Evolutionary conservation across 2,113 vertebrate genomes (phyloP).

Genomic region (Actenoides hombroni): DNA sequence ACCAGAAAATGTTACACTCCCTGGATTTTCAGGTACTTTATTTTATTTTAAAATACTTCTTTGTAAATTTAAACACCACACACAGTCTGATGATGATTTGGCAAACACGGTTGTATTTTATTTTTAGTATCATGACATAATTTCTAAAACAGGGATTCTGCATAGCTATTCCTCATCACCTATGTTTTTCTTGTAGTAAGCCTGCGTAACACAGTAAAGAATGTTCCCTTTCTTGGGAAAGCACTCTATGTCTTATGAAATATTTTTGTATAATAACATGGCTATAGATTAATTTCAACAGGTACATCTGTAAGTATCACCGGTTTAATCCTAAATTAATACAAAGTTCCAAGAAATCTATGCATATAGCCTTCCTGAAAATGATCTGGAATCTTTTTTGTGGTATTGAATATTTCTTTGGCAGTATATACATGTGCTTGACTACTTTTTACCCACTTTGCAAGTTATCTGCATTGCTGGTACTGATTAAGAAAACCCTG

Average conservation of each 20-base stretch:
- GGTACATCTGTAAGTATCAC: not conserved
- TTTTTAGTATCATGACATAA: not conserved
- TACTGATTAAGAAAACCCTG: not conserved
- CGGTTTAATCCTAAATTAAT: not conserved
- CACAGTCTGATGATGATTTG: not conserved
- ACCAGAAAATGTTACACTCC: not conserved
- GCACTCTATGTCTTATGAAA: not conserved
- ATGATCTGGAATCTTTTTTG: not conserved
- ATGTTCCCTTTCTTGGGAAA: not conserved
- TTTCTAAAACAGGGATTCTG: not conserved
- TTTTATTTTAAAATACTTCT: not conserved
- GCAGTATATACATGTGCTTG: not conserved
- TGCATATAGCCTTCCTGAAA: not conserved
- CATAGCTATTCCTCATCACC: not conserved
- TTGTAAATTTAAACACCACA: slow-evolving; percentile 22
- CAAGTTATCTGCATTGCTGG: not conserved
- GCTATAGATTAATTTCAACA: not conserved
- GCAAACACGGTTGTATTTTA: slow-evolving; percentile 10
- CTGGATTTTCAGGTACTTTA: not conserved
- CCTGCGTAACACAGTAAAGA: not conserved
- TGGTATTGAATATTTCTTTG: not conserved
- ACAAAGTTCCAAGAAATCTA: not conserved
- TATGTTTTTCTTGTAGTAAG: not conserved
- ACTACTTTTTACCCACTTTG: not conserved
- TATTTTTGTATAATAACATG: not conserved